Base-by-base conservation (phyloP, 2,888 invertebrate species). In the Trilocha varians region DNA sequence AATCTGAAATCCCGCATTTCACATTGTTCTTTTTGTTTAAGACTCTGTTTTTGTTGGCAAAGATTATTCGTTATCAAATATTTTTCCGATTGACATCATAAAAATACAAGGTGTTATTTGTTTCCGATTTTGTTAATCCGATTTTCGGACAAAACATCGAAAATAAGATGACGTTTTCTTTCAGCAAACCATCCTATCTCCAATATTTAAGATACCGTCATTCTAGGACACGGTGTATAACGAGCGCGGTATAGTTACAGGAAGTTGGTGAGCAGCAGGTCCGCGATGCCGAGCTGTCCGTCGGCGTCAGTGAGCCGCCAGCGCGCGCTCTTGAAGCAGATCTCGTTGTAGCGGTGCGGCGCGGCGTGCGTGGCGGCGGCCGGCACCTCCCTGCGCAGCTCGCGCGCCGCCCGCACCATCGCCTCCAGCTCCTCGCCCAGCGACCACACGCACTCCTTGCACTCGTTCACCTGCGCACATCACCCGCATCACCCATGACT, bases 291-390 rank as follows among this genome's bases (percentile, higher is more conserved):
- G 41, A 99, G 91, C 78, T 98, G 99, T 0, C 99, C 99, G 78
- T 99, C 99, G 0, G 94, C 93, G 72, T 99, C 98, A 0, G 99
- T 99, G 51, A 99, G 89, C 33, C 98, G 82, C 99, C 99, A 99
- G 64, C 97, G 94, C 3, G 99, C 99, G 62, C 97, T 95, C 78
- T 98, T 98, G 78, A 99, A 99, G 77, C 97, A 99, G 60, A 99
- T 98, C 85, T 99, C 82, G 71, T 82, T 82, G 73, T 78, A 68
- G 32, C 97, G 87, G 16, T 96, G 94, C 40, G 93, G 91, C 0
- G 92, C 90, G 16, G 93, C 89, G 3, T 66, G 93, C 89, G 38
- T 93, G 83, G 5, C 47, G 92, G 91, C 89, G 89, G 1, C 92
- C 91, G 91, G 90, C 0, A 90, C 90, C n/a, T 91, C 88, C 1